Conservation (phyloP, 1,140 invertebrate species). For the Orchesella cincta region DNA sequence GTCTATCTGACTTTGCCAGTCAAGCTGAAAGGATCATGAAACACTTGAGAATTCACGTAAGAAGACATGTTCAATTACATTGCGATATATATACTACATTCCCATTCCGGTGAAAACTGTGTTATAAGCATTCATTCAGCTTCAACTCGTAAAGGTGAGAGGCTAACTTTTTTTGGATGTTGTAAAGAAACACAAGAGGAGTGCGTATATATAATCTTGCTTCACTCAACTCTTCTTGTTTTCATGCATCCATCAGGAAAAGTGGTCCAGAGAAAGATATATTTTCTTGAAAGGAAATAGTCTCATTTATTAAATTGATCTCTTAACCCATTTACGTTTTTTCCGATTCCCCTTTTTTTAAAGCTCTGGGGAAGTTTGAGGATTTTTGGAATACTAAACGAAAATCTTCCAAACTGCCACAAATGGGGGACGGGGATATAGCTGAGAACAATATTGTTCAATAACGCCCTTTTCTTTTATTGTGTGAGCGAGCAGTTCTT, state of each 20-base stretch:
- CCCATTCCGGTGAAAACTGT: not conserved
- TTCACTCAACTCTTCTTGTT: not conserved
- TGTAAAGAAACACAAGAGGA: too few relatives aligned
- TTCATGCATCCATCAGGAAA: conserved; percentile 16
- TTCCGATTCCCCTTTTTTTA: not conserved
- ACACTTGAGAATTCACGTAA: not conserved
- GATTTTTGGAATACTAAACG: not conserved
- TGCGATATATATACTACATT: not conserved
- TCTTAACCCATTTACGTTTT: conserved; percentile 10
- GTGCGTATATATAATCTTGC: too few relatives aligned
- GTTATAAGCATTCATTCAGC: too few relatives aligned
- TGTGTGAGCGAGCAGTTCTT: too few relatives aligned
- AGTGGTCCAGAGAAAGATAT: not conserved
- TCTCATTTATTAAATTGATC: conserved; percentile 19
- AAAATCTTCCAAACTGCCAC: not conserved
- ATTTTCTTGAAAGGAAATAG: not conserved
- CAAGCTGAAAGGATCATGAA: not conserved
- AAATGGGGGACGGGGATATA: not conserved
- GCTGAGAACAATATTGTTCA: not conserved
- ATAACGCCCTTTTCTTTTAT: not conserved
- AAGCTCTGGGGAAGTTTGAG: not conserved
- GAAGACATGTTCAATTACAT: not conserved
- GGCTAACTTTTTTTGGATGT: too few relatives aligned
- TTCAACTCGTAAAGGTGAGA: too few relatives aligned
- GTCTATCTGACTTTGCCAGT: too few relatives aligned